Conservation (phyloP, 2,797 vertebrate genomes). For the Octomys mimax region DNA sequence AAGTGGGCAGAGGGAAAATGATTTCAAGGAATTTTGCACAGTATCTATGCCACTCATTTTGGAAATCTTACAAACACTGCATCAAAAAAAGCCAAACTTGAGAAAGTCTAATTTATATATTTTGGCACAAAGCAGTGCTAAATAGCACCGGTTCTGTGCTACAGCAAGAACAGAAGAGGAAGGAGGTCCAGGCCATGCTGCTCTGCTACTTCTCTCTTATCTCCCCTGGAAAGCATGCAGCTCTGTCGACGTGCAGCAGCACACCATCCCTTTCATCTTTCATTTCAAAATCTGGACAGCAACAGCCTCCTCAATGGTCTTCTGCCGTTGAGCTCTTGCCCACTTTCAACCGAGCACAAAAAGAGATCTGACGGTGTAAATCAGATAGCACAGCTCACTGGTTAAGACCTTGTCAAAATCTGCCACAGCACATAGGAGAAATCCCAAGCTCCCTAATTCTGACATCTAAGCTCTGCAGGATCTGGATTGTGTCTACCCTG, state of each 20-base stretch:
- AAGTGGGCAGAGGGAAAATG: background rate
- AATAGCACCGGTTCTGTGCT: background rate
- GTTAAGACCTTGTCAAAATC: background rate
- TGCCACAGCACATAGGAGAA: background rate
- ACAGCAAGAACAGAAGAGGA: background rate
- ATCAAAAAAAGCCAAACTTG: constrained; percentile 50
- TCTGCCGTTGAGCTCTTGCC: background rate
- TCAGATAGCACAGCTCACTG: constrained; percentile 39
- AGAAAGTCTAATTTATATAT: constrained; percentile 25
- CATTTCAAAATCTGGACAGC: background rate
- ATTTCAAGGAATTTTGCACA: background rate
- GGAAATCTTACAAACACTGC: constrained; percentile 37
- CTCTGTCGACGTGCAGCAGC: background rate
- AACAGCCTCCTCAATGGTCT: background rate
- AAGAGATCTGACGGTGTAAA: constrained; percentile 34
- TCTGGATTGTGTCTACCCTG: background rate
- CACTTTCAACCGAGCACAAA: constrained; percentile 39
- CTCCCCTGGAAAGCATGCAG: background rate
- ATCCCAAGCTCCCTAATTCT: background rate
- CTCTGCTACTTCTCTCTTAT: background rate
- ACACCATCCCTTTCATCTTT: background rate
- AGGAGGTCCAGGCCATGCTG: background rate
- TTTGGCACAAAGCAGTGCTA: constrained; percentile 8
- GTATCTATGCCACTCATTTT: background rate
- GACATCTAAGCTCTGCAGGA: background rate